phyloP scores from a whole-genome alignment of 1,140 invertebrate species.

The Batillaria attramentaria region DNA sequence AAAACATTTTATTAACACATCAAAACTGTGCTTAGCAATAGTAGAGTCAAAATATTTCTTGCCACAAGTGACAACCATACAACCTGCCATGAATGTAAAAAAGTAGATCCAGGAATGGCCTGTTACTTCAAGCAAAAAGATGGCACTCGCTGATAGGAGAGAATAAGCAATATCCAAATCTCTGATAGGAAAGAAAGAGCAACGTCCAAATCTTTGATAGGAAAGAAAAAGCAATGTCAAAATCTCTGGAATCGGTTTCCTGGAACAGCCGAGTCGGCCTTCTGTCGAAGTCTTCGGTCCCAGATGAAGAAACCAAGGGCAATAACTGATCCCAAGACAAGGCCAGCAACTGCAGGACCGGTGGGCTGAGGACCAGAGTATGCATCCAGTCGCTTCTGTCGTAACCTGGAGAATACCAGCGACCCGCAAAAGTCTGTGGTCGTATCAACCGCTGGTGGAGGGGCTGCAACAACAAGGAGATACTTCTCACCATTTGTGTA shows the following conservation, averaged over 20 bases:
- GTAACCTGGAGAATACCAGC: constrained; percentile 35
- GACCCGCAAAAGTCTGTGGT: constrained; percentile 26
- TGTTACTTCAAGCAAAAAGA: no score
- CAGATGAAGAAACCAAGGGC: constrained; percentile 33
- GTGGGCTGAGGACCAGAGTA: constrained; percentile 31
- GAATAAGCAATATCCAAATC: no score
- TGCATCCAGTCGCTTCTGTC: constrained; percentile 21
- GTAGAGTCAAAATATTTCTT: no score
- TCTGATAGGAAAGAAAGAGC: no score
- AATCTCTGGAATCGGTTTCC: constrained; percentile 26
- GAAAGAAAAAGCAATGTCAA: neutral
- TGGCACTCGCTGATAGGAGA: no score
- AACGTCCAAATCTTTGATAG: no score
- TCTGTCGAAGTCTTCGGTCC: constrained; percentile 32
- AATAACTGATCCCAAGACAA: constrained; percentile 27
- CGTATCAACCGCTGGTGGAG: neutral
- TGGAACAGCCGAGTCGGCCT: constrained; percentile 16
- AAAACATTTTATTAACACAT: no score
- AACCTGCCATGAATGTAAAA: no score
- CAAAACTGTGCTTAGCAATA: no score
- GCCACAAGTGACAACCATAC: no score
- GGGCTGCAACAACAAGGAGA: neutral
- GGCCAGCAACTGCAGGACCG: constrained; percentile 35
- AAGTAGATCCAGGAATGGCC: no score
- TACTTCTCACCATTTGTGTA: neutral